These are phyloP conservation scores for Aix galericulata DNA, from an alignment of 2,113 vertebrate species.

Conservation along the genomic window DNA sequence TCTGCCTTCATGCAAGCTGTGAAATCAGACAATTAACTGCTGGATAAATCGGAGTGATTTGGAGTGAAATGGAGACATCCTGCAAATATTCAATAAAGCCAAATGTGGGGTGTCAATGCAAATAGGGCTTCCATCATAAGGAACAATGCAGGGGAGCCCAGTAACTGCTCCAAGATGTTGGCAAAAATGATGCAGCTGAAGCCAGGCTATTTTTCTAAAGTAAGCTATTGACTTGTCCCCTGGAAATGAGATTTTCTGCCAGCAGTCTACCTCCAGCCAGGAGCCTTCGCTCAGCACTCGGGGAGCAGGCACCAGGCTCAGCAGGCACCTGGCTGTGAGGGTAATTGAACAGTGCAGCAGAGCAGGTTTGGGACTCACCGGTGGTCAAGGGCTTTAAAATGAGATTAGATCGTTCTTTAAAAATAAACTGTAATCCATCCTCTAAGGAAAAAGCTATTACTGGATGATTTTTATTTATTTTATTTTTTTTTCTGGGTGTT, in stretches of 20 bases:
- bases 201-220: background rate
- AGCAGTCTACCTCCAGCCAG: background rate
- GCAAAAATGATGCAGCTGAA: background rate
- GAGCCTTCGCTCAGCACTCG: background rate
- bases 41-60: background rate
- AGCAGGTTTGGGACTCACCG: background rate
- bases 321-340: background rate
- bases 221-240: background rate
- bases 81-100: background rate
- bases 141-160: background rate
- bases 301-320: background rate
- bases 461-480: background rate
- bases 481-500: background rate
- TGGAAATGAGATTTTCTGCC: background rate
- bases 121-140: background rate
- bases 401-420: background rate
- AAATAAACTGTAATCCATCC: background rate
- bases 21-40: background rate
- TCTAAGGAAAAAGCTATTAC: background rate
- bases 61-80: background rate
- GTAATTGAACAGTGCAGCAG: background rate
- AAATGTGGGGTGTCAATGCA: background rate
- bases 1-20: background rate
- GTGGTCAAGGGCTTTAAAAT: background rate
- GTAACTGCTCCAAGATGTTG: background rate